Evolutionary conservation across 2,888 invertebrate species (phyloP).

Genomic region (Diaprepes abbreviatus): DNA sequence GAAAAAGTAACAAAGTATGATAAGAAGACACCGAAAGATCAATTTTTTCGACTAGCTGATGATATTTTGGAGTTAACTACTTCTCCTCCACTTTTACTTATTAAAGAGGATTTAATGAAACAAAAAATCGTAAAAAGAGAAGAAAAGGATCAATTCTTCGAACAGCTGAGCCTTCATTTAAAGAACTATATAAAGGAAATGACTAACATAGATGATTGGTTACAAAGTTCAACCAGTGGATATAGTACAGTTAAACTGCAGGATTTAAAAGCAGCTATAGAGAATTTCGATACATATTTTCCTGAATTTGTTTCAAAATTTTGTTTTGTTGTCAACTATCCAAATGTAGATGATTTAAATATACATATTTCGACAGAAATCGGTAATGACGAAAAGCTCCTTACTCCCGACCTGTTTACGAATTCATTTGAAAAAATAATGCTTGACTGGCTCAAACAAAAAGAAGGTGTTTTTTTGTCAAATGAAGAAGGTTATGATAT

Average conservation of each 20-base stretch:
- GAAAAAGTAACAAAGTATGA: not conserved
- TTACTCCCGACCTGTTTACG: slow-evolving; percentile 22
- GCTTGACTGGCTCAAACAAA: slow-evolving; percentile 26
- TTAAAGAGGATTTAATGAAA: not conserved
- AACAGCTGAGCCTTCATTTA: not conserved
- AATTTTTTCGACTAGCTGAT: not conserved
- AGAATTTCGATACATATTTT: slow-evolving; percentile 6
- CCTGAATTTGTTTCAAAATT: slow-evolving; percentile 29
- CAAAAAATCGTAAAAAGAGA: not conserved
- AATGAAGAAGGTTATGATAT: not conserved
- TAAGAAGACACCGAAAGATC: not conserved
- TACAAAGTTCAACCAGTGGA: not conserved
- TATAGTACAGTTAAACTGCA: not conserved
- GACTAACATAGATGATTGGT: not conserved
- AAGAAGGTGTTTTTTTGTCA: slow-evolving; percentile 3
- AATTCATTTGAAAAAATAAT: slow-evolving; percentile 36
- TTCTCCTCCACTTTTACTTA: not conserved
- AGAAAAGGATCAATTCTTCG: not conserved
- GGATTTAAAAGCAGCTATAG: slow-evolving; percentile 11
- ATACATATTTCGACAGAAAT: not conserved
- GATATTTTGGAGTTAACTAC: not conserved
- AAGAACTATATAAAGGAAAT: not conserved
- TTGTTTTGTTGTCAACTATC: slow-evolving; percentile 28
- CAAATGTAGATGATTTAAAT: slow-evolving; percentile 27
- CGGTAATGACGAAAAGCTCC: slow-evolving; percentile 14